A percentile compares a stretch with the other conserved stretches of the same genome.
phyloP scores from a whole-genome alignment of 2,113 vertebrate genomes.

The Argyrosomus japonicus region DNA sequence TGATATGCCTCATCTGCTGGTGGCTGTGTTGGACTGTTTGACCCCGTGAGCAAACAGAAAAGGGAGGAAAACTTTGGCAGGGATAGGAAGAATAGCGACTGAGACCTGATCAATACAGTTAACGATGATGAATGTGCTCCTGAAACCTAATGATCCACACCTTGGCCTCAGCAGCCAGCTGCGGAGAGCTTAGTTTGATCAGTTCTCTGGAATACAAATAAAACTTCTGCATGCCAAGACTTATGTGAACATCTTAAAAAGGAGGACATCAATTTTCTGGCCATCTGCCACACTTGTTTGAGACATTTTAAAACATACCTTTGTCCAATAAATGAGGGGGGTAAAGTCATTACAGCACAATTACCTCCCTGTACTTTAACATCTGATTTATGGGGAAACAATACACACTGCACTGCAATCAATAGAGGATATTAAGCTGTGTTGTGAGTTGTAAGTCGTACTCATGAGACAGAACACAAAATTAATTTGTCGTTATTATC shows the following conservation, averaged over 20 bases:
- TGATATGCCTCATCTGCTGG: conserved; percentile 12
- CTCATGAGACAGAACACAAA: conserved; percentile 5
- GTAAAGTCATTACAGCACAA: conserved; percentile 31
- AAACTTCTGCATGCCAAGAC: conserved; percentile 45
- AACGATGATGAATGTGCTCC: conserved; percentile 69
- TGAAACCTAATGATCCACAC: conserved; percentile 52
- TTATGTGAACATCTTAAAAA: conserved; percentile 34
- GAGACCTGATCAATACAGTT: conserved; percentile 58
- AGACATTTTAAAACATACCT: conserved; percentile 26
- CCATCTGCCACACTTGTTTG: conserved; percentile 3
- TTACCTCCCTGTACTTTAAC: conserved; percentile 24
- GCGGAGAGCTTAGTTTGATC: conserved; percentile 46
- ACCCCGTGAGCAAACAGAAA: conserved; percentile 8
- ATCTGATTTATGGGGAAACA: conserved; percentile 31
- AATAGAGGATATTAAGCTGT: conserved; percentile 23
- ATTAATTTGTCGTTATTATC: neutral
- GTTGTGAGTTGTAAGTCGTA: neutral
- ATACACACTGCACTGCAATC: conserved; percentile 22
- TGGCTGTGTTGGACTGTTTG: neutral
- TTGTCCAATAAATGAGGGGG: conserved; percentile 27
- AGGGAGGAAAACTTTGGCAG: conserved; percentile 36
- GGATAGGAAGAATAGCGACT: conserved; percentile 1
- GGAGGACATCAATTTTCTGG: conserved; percentile 29
- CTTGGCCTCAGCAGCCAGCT: conserved; percentile 16
- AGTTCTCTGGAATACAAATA: conserved; percentile 39